These are phyloP conservation scores for Erebia palarica DNA, from an alignment of 2,888 invertebrate species.

Conservation along the genomic window DNA sequence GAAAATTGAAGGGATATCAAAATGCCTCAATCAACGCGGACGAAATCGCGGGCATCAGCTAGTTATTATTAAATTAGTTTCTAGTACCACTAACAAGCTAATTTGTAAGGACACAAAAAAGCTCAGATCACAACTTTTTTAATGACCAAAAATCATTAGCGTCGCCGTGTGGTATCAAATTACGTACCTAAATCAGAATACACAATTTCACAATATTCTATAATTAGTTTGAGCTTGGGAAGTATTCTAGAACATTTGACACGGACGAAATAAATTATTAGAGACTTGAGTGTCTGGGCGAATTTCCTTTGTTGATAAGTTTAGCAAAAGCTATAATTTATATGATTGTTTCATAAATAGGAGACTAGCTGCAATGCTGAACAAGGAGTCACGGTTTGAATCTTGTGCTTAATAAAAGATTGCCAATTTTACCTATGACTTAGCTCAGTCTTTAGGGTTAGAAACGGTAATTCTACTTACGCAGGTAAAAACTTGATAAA, in stretches of 20 bases:
- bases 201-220: conserved; percentile 3
- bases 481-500: too few species aligned
- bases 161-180: background rate
- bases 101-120: background rate
- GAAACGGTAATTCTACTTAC: too few species aligned
- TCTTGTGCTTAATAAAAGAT: too few species aligned
- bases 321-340: background rate
- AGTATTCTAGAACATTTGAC: conserved; percentile 10
- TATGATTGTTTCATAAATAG: too few species aligned
- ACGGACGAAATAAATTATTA: conserved; percentile 3
- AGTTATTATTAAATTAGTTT: background rate
- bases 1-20: too few species aligned
- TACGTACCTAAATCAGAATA: background rate
- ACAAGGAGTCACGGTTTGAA: too few species aligned
- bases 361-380: too few species aligned
- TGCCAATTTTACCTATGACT: too few species aligned
- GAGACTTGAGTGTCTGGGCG: background rate
- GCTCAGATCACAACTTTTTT: background rate
- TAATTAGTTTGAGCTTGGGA: conserved; percentile 11
- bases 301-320: conserved; percentile 4
- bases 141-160: background rate
- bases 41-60: too few species aligned
- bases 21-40: too few species aligned
- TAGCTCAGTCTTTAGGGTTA: too few species aligned
- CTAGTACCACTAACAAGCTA: background rate